Evolutionary conservation across 2,888 invertebrate species (phyloP), one percentile per base, ranked within the genome.

Genomic region (Lasioglossum villosulum): DNA sequence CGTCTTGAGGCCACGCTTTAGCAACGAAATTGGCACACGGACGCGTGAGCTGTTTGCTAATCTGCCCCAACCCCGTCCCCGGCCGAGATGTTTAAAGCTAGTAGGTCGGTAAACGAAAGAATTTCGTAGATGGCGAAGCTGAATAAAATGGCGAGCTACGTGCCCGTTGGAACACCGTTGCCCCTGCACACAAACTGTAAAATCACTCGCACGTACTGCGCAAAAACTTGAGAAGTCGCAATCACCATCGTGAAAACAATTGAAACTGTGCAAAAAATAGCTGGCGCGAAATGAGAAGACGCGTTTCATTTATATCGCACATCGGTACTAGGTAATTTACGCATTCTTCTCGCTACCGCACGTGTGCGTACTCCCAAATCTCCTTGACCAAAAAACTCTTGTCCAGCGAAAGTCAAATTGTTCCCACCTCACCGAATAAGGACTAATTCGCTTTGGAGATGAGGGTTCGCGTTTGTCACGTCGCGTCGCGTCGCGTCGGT

Each of bases 11-110:
- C 63, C 78, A 78, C 87, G 78, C 87, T 88, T 89, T 87, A 86
- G 83, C 88, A 80, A 85, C 87, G 90, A 89, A 89, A 91, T 90
- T 90, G 90, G 87, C 87, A 86, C 85, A 83, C 75, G 87, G 75
- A 84, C 87, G 90, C 87, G 89, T 89, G 91, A 91, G 90, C 86
- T 87, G 89, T 90, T 91, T 91, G 89, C 91, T 86, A 89, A 91
- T 89, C 86, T 74, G 76, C 72, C 56, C 86, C 82, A 80, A 83
- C 83, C 42, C 48, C 56, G 19, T 63, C 30, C 70, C 30, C 70
- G 34, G 42, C 71, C 10, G 78, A 68, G 80, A 89, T 82, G 76
- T 78, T 72, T 78, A 82, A 83, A 66, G 75, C 63, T 12, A 4
- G 59, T 37, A 23, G 4, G 42, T 30, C 66, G 71, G 39, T 34